A percentile compares a stretch with the other conserved stretches of the same genome.
Evolutionary conservation across 1,140 invertebrate species (phyloP).

Genomic region (Zaprionus kolodkinae): DNA sequence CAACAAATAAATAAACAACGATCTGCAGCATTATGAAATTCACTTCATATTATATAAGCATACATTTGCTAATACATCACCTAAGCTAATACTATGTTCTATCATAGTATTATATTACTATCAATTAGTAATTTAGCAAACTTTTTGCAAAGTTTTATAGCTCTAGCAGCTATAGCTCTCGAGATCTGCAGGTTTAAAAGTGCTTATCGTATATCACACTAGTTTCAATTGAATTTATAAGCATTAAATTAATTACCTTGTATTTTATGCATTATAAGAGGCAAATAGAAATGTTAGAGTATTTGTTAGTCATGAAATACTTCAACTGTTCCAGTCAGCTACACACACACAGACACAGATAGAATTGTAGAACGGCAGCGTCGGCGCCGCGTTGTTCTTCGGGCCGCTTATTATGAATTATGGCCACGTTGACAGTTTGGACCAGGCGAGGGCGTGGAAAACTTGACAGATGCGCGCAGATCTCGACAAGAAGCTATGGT

Average conservation of each 20-base stretch:
- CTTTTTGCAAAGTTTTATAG: neutral
- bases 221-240: too few relatives aligned
- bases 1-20: too few relatives aligned
- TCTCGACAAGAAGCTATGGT: conserved; percentile 32
- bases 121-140: neutral
- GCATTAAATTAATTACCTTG: too few relatives aligned
- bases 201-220: too few relatives aligned
- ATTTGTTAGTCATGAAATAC: neutral
- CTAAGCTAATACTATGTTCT: neutral
- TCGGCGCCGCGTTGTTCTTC: conserved; percentile 51
- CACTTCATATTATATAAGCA: neutral
- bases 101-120: too few relatives aligned
- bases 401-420: conserved; percentile 78
- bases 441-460: conserved; percentile 78
- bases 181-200: neutral
- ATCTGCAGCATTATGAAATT: too few relatives aligned
- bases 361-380: conserved; percentile 52
- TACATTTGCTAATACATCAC: neutral
- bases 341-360: neutral
- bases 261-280: too few relatives aligned
- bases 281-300: neutral
- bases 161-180: neutral
- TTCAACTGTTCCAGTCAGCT: neutral
- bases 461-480: conserved; percentile 77
- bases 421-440: conserved; percentile 80